Evolutionary conservation across 1,140 invertebrate genomes (phyloP), one percentile per base, ranked within the genome.

Genomic region (Zaprionus gabonicus): DNA sequence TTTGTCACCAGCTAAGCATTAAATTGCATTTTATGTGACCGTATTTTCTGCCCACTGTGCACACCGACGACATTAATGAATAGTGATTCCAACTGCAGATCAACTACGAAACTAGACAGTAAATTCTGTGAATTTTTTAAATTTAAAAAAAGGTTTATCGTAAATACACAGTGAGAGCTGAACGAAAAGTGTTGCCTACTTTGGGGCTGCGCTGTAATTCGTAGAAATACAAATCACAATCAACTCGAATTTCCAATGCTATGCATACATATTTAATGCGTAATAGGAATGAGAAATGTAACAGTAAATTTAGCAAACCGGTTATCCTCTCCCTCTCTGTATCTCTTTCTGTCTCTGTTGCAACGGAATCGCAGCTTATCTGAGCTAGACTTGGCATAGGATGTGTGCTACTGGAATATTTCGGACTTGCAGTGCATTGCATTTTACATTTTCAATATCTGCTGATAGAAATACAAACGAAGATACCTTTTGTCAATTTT

Each of bases 401-500:
- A 66, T 67, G 44, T 51, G 41, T n/a, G 2, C 23, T 23, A 46
- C n/a, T 44, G 59, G 20, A 36, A 44, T 56, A 28, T 56, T 63
- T 46, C 2, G 41, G 41, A n/a, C 41, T 46, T 17, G n/a, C n/a
- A n/a, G 0, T 46, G 59, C 31, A 63, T 56, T 69, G 59, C 31
- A 63, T 63, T 69, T 69, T 60, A 27, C 3, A 65, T 58, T 70
- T 53, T 41, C 7, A 6, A 28, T 74, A 69, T 46, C 41, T 69
- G 23, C 38, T 59, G 31, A 53, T 60, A 49, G 31, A 28, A 53
- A 71, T 78, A 67, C 62, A 53, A 27, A 56, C 58, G 58, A 86
- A 86, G 36, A 76, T 84, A 79, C 79, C 69, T 81, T 79, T 62
- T 71, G 23, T 56, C 53, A 31, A 56, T 41, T 79, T 66, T 13